Evolutionary conservation across 1,140 invertebrate genomes (phyloP).

Genomic region (Ylistrum balloti): DNA sequence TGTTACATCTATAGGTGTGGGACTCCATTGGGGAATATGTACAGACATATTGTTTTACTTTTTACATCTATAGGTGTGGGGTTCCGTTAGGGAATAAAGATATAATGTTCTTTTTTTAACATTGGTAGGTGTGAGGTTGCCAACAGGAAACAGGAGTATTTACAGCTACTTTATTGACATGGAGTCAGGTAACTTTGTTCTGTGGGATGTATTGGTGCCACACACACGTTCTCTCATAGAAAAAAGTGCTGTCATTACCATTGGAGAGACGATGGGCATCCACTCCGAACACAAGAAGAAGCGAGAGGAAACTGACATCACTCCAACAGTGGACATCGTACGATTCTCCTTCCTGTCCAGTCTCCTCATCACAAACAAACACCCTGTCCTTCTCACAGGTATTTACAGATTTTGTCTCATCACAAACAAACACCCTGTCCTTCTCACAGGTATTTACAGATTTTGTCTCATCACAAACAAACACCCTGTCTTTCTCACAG

Average conservation of each 20-base stretch:
- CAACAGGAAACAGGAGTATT: slow-evolving; percentile 79
- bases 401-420: slow-evolving; percentile 51
- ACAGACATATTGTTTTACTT: no score
- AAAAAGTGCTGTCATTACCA: slow-evolving; percentile 79
- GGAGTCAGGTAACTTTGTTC: slow-evolving; percentile 80
- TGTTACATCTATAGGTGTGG: slow-evolving; percentile 72
- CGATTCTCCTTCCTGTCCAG: slow-evolving; percentile 81
- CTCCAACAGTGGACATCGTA: slow-evolving; percentile 81
- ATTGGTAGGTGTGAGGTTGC: slow-evolving; percentile 80
- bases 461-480: no score
- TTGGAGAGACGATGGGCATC: slow-evolving; percentile 79
- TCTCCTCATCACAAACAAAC: slow-evolving; percentile 78
- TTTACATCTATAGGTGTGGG: no score
- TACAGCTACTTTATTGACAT: slow-evolving; percentile 82
- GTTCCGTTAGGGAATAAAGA: no score
- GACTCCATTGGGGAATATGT: slow-evolving; percentile 79
- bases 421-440: no score
- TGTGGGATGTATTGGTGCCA: slow-evolving; percentile 81
- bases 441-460: no score
- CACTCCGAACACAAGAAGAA: slow-evolving; percentile 72
- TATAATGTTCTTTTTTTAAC: slow-evolving; percentile 59
- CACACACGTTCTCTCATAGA: slow-evolving; percentile 80
- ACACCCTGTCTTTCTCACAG: no score
- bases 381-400: slow-evolving; percentile 81
- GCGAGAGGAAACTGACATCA: slow-evolving; percentile 75